Conservation (phyloP, 2,888 invertebrate species). For the Chromoteleia sp. region DNA sequence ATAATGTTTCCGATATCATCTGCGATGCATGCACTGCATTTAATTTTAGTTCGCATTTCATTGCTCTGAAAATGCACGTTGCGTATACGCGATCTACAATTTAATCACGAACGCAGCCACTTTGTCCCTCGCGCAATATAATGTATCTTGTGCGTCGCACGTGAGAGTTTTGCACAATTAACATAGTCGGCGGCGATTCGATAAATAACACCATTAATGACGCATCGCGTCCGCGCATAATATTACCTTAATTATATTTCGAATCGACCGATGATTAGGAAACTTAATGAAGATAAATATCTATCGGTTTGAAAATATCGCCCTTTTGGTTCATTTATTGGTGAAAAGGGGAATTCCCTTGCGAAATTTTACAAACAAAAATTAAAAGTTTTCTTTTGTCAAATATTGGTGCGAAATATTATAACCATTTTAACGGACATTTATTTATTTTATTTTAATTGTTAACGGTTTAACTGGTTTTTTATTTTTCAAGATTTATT, state of each 20-base stretch:
- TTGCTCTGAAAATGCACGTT: constrained; percentile 47
- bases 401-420: no score
- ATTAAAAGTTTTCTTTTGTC: no score
- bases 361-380: no score
- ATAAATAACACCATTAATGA: constrained; percentile 44
- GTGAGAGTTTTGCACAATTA: constrained; percentile 53
- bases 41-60: constrained; percentile 45
- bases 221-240: constrained; percentile 19
- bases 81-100: constrained; percentile 56
- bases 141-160: constrained; percentile 50
- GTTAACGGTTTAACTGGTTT: no score
- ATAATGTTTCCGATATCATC: constrained; percentile 37
- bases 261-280: no score
- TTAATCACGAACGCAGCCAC: constrained; percentile 53
- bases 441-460: no score
- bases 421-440: no score
- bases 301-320: no score
- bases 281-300: no score
- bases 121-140: constrained; percentile 50
- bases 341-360: no score
- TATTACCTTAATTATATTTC: constrained; percentile 30
- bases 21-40: constrained; percentile 17
- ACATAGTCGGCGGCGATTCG: constrained; percentile 35
- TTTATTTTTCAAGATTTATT: no score
- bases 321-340: no score